Conservation (phyloP, 2,888 invertebrate species). For the Unio delphinus region DNA sequence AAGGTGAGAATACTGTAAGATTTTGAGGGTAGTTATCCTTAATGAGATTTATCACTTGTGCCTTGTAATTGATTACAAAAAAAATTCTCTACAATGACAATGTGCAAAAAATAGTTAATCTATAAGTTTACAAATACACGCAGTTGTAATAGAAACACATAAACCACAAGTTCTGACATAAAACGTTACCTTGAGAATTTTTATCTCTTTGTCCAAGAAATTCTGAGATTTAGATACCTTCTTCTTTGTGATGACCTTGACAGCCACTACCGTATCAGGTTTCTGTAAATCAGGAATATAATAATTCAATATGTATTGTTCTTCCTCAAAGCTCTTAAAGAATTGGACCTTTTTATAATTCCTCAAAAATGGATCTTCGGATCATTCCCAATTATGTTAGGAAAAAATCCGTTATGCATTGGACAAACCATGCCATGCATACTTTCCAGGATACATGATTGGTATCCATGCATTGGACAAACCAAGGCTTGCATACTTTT, state of each 20-base stretch:
- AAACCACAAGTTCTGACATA: too few species aligned
- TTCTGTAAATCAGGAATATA: slow-evolving; percentile 78
- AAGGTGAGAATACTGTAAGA: too few species aligned
- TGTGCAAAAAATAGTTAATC: background rate
- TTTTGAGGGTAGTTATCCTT: too few species aligned
- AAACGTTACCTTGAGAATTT: slow-evolving; percentile 87
- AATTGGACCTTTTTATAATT: background rate
- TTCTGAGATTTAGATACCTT: slow-evolving; percentile 97
- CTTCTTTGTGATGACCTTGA: slow-evolving; percentile 97
- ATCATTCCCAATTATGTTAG: too few species aligned
- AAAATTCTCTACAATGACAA: background rate
- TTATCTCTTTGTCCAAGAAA: slow-evolving; percentile 97
- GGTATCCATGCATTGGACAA: too few species aligned
- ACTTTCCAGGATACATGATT: too few species aligned
- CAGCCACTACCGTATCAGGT: slow-evolving; percentile 89
- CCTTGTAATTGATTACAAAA: too few species aligned
- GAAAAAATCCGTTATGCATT: too few species aligned
- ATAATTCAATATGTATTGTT: background rate
- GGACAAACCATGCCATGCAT: too few species aligned
- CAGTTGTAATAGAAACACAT: background rate
- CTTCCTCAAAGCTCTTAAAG: background rate
- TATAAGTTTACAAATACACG: background rate
- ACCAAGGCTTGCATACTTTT: too few species aligned
- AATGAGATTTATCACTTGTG: too few species aligned
- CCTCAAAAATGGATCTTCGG: too few species aligned